Percentiles rank a stretch among this genome's conserved stretches.
Conservation (phyloP, 2,888 invertebrate genomes). For the Pyrochroa serraticornis region DNA sequence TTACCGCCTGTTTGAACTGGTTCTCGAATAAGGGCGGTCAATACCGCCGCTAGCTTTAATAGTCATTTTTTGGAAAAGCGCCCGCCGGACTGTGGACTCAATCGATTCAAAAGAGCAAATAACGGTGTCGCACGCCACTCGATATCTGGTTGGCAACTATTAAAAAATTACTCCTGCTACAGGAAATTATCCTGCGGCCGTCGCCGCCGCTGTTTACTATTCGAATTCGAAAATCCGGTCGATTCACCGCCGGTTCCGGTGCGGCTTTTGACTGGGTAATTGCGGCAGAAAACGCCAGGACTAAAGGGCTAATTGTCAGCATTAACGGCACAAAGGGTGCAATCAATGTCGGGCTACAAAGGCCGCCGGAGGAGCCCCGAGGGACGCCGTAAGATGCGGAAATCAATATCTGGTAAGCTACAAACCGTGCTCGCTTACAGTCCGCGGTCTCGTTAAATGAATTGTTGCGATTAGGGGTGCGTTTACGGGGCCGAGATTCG, state of each 20-base stretch:
- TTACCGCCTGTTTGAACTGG: conserved; percentile 19
- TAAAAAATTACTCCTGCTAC: conserved; percentile 13
- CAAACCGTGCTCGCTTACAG: conserved; percentile 16
- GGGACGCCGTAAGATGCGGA: conserved; percentile 40
- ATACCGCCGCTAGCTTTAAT: conserved; percentile 8
- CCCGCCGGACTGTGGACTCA: conserved; percentile 3
- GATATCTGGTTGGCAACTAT: background rate
- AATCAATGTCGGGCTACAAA: conserved; percentile 39
- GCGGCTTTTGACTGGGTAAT: background rate
- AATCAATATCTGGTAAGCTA: conserved; percentile 41
- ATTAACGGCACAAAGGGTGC: conserved; percentile 28
- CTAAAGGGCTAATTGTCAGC: conserved; percentile 31
- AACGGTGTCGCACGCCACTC: background rate
- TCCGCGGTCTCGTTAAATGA: conserved; percentile 1
- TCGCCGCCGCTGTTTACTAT: too few species aligned
- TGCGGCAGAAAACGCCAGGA: conserved; percentile 22
- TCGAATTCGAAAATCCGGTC: too few species aligned
- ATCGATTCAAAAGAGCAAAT: conserved; percentile 17
- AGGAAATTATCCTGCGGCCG: too few species aligned
- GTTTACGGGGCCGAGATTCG: too few species aligned
- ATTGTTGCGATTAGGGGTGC: conserved; percentile 3
- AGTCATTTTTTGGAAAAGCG: conserved; percentile 3
- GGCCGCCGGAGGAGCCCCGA: conserved; percentile 35
- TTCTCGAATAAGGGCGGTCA: conserved; percentile 14
- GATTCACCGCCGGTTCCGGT: too few species aligned